These are phyloP conservation scores for Cryptotis parvus DNA, from an alignment of 2,113 vertebrate genomes.

Conservation along the genomic window DNA sequence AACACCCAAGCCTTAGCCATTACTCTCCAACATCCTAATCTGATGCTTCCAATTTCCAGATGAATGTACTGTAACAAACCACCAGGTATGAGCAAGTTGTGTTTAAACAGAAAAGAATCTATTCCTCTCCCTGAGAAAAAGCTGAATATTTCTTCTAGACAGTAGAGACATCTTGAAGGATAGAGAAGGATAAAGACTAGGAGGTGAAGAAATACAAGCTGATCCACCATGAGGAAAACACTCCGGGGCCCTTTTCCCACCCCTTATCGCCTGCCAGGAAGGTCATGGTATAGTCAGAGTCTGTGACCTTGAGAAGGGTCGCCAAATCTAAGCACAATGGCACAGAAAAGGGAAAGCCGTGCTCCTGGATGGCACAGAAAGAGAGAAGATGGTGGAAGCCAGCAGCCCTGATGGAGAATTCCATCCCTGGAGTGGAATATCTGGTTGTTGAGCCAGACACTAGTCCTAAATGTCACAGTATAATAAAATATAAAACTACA, in stretches of 20 bases:
- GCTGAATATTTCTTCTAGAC: background rate
- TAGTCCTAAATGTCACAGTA: conserved; percentile 52
- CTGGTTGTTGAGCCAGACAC: conserved; percentile 58
- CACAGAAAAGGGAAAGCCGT: background rate
- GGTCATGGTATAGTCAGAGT: background rate
- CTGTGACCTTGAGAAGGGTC: conserved; percentile 38
- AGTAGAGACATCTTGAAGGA: background rate
- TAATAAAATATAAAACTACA: conserved; percentile 54
- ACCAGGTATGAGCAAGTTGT: background rate
- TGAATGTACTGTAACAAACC: background rate
- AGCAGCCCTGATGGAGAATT: conserved; percentile 48
- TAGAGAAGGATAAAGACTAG: background rate
- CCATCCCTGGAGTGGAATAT: background rate
- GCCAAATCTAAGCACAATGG: background rate
- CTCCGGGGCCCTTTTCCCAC: background rate
- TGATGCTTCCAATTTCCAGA: background rate
- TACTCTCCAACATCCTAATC: background rate
- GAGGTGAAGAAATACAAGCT: background rate
- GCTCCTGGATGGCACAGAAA: background rate
- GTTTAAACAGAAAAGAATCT: background rate
- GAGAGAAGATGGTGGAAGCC: background rate
- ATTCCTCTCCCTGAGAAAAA: background rate
- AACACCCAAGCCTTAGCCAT: background rate
- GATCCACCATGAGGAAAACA: background rate
- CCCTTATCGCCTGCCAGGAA: background rate